Percentiles rank a stretch among this genome's conserved stretches.
These are phyloP conservation scores for Halesus radiatus DNA, from an alignment of 1,140 invertebrate genomes.

Conservation along the genomic window DNA sequence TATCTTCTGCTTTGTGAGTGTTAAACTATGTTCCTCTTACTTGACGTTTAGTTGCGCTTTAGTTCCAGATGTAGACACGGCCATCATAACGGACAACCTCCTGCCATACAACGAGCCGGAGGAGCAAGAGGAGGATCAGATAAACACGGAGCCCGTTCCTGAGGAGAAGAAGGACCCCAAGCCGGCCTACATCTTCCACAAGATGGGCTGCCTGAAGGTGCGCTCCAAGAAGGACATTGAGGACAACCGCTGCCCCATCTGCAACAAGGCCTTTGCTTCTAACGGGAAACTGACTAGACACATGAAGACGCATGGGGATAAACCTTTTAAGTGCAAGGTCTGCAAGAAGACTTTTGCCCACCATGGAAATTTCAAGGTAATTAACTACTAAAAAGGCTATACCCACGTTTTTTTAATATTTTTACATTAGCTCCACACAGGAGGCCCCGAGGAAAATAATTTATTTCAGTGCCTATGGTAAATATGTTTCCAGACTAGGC, in stretches of 20 bases:
- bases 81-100: neutral
- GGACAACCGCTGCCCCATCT: conserved; percentile 67
- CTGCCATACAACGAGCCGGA: neutral
- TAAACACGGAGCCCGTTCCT: neutral
- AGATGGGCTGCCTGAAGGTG: conserved; percentile 47
- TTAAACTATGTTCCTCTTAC: too few species aligned
- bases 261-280: conserved; percentile 72
- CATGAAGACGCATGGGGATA: conserved; percentile 76
- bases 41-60: neutral
- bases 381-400: too few species aligned
- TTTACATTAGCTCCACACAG: too few species aligned
- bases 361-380: conserved; percentile 71
- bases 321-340: conserved; percentile 78
- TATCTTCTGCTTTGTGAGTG: too few species aligned
- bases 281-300: conserved; percentile 73
- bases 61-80: neutral
- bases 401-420: too few species aligned
- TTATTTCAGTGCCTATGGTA: too few species aligned
- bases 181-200: conserved; percentile 4
- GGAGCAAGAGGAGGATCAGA: neutral
- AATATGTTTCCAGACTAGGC: too few species aligned
- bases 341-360: conserved; percentile 80
- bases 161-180: conserved; percentile 47
- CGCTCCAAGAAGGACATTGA: conserved; percentile 48
- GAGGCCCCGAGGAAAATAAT: too few species aligned